Percentiles rank a stretch among this genome's conserved stretches.
phyloP scores from a whole-genome alignment of 2,113 vertebrate species.

The Oceanodroma tethys region DNA sequence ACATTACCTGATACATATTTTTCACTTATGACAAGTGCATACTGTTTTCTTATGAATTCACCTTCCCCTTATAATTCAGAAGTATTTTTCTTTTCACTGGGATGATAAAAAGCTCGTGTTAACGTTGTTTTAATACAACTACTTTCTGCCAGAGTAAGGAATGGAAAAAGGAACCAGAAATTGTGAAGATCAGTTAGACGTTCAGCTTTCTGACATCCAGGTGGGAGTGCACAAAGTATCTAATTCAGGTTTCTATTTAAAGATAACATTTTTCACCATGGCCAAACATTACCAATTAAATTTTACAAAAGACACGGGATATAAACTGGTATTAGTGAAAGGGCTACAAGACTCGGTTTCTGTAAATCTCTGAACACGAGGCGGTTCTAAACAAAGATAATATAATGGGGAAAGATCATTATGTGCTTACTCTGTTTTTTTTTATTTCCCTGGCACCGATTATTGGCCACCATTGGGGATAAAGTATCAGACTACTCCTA shows the following conservation, averaged over 20 bases:
- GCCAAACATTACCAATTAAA: background rate
- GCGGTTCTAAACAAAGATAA: background rate
- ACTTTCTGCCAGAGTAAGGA: background rate
- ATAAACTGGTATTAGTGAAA: background rate
- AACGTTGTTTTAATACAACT: background rate
- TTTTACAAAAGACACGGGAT: background rate
- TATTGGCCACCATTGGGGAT: background rate
- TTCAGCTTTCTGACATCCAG: background rate
- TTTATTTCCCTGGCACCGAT: background rate
- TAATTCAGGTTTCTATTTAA: background rate
- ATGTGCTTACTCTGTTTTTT: background rate
- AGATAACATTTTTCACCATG: background rate
- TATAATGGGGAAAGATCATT: background rate
- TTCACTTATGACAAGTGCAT: background rate
- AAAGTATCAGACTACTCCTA: background rate
- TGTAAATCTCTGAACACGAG: background rate
- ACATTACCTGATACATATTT: background rate
- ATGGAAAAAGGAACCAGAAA: background rate
- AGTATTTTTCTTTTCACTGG: background rate
- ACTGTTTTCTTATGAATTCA: background rate
- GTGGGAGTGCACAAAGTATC: background rate
- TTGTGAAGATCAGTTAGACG: background rate
- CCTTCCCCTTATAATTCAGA: background rate
- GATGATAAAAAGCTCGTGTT: background rate
- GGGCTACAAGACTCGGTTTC: background rate